A percentile compares a stretch with the other conserved stretches of the same genome.
These are phyloP conservation scores for Polyommatus iphigenia DNA, from an alignment of 2,888 invertebrate species.

Conservation along the genomic window DNA sequence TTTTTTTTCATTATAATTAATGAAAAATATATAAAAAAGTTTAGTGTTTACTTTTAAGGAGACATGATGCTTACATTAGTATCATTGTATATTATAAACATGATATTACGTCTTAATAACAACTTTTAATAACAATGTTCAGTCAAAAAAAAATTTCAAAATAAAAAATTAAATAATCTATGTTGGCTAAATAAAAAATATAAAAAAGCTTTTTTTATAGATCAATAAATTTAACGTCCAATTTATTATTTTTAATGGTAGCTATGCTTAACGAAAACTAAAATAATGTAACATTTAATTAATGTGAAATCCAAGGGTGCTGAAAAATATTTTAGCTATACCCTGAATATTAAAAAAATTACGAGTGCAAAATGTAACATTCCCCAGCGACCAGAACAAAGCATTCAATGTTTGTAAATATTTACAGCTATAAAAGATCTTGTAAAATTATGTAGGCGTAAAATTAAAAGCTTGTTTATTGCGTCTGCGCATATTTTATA, in stretches of 20 bases:
- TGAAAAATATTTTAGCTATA: neutral
- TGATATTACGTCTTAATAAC: too few species aligned
- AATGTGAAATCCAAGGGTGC: neutral
- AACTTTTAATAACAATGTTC: too few species aligned
- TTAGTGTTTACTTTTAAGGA: too few species aligned
- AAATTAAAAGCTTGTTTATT: slow-evolving; percentile 15
- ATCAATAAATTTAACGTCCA: too few species aligned
- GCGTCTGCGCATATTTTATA: neutral
- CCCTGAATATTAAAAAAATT: neutral
- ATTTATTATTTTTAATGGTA: too few species aligned
- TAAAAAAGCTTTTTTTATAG: too few species aligned
- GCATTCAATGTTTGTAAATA: slow-evolving; percentile 1
- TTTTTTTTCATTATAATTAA: neutral
- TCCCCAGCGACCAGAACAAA: slow-evolving; percentile 1
- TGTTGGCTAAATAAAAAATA: too few species aligned
- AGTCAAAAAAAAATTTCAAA: too few species aligned
- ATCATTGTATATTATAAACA: too few species aligned
- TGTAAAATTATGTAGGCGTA: neutral
- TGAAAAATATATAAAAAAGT: neutral
- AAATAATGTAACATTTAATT: neutral
- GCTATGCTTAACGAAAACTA: too few species aligned
- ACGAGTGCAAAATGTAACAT: neutral
- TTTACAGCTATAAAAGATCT: slow-evolving; percentile 24
- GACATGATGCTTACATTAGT: too few species aligned
- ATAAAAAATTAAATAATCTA: too few species aligned